Evolutionary conservation across 2,888 invertebrate genomes (phyloP).

Genomic region (Elegia similella): DNA sequence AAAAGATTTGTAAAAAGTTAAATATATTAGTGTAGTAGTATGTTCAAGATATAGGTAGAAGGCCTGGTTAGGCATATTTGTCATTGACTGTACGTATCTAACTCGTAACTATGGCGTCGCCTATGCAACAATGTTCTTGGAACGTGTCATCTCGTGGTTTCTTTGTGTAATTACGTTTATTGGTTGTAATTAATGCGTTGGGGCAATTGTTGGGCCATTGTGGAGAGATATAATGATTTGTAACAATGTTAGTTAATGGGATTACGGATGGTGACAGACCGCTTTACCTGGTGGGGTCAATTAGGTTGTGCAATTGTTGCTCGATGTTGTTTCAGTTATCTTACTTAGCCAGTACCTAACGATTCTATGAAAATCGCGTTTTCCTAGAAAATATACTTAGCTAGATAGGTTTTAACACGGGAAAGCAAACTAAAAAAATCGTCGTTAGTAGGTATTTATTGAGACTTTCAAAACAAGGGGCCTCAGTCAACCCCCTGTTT

Average conservation of each 20-base stretch:
- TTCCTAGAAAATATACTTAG: too few species aligned
- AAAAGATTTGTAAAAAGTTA: too few species aligned
- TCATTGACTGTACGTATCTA: too few species aligned
- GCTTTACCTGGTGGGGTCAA: not conserved
- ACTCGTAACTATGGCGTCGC: conserved; percentile 14
- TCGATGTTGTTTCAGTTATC: not conserved
- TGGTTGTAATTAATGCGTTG: conserved; percentile 34
- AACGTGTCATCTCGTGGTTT: conserved; percentile 30
- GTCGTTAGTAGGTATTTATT: too few species aligned
- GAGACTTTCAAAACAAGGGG: too few species aligned
- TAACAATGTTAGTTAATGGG: conserved; percentile 19
- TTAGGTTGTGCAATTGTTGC: not conserved
- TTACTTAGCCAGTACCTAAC: not conserved
- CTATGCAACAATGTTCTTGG: conserved; percentile 45
- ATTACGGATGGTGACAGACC: conserved; percentile 18
- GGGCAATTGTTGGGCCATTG: conserved; percentile 24
- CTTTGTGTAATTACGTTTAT: conserved; percentile 34
- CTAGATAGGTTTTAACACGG: too few species aligned
- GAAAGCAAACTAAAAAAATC: too few species aligned
- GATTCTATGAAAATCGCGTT: not conserved
- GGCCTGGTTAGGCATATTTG: too few species aligned
- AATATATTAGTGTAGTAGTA: too few species aligned
- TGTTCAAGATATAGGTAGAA: too few species aligned
- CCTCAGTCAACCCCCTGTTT: too few species aligned
- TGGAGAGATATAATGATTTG: conserved; percentile 12